Base-by-base conservation (phyloP, 2,888 invertebrate genomes). In the Calameuta filiformis region DNA sequence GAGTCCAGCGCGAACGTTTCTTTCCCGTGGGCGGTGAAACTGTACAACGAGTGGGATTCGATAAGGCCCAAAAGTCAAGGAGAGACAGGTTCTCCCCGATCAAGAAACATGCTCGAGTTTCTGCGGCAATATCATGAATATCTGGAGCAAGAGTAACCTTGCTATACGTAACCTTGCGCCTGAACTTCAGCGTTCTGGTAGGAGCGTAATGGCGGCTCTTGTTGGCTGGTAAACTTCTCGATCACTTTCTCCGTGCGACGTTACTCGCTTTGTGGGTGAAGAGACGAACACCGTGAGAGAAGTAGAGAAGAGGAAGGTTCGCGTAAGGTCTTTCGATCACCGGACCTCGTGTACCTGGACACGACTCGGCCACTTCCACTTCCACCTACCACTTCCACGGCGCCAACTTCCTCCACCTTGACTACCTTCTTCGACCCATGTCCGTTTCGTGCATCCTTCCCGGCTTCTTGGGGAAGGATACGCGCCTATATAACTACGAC, bases 401-500 rank as follows among this genome's bases (percentile, higher is more conserved):
- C 31, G 35, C 56, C 71, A 68, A 31, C 75, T 73, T 69, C 77
- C 73, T 73, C 81, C 80, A 80, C 81, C 76, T 79, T 76, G 68
- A 68, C 78, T 75, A 31, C 56, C 56, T 69, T 71, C 71, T 71
- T 34, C 71, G 33, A 31, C 71, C 31, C 15, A 31, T 71, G 71
- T 34, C 31, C 76, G 73, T 71, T 40, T 68, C 73, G 75, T 75
- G 31, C 71, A 34, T 71, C 71, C 71, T 71, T 30, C 71, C 71
- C 31, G 71, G 71, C 33, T 56, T 34, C 71, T 79, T 75, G 87
- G 88, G 89, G 90, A 89, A 90, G 89, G 87, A 90, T 89, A 88
- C 90, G 90, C 85, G 88, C 90, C 91, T 91, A 91, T 91, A 91
- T 89, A 91, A 91, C 91, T 83, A 85, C 89, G 89, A 81, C 89